These are phyloP conservation scores for Corythaeola cristata DNA, from an alignment of 2,113 vertebrate species.

Conservation along the genomic window DNA sequence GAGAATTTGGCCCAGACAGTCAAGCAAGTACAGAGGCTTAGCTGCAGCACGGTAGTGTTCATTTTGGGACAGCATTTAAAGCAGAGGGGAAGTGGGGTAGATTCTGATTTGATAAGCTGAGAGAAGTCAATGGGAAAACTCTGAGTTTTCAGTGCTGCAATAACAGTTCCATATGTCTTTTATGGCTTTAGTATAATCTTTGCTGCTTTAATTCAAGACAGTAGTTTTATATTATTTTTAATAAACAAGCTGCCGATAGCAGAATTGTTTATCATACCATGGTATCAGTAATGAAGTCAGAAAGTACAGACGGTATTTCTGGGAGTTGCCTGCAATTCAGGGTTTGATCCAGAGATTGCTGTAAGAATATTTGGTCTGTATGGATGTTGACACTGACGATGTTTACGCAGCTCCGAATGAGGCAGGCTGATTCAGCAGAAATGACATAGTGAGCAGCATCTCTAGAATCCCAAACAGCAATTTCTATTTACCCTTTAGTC, in stretches of 20 bases:
- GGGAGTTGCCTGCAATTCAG: neutral
- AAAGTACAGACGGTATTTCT: neutral
- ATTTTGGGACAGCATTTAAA: neutral
- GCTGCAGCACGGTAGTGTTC: neutral
- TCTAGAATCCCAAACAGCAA: neutral
- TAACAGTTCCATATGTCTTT: neutral
- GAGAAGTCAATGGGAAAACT: neutral
- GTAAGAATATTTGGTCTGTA: neutral
- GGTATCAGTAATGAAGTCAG: neutral
- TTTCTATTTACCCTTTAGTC: neutral
- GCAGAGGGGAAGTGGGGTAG: neutral
- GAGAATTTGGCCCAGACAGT: neutral
- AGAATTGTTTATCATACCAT: neutral
- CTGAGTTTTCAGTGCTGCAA: neutral
- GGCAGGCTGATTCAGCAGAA: constrained; percentile 14
- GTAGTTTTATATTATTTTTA: neutral
- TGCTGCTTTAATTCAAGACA: neutral
- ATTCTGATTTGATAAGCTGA: neutral
- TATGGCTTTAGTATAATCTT: neutral
- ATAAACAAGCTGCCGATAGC: neutral
- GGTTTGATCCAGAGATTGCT: neutral
- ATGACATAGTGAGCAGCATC: neutral
- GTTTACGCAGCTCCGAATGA: constrained; percentile 1
- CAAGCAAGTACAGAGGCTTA: neutral
- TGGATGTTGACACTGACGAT: neutral